Evolutionary conservation across 2,113 vertebrate genomes (phyloP).

Genomic region (Nibea albiflora): DNA sequence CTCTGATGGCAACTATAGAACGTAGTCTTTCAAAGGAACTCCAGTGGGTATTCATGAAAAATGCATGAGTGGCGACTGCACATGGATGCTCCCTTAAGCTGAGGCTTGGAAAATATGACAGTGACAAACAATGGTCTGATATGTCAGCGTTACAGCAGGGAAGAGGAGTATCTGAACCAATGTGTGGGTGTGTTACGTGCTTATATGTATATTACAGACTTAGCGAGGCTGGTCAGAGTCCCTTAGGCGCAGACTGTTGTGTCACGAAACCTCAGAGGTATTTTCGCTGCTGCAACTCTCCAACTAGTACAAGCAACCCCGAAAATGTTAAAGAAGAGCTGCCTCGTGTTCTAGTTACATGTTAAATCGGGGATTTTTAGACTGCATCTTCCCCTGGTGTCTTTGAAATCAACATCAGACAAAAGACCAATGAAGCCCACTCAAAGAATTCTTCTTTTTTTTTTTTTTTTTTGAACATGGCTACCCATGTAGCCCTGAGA

Average conservation of each 20-base stretch:
- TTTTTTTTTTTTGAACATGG: conserved; percentile 12
- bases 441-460: conserved; percentile 17
- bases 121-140: conserved; percentile 78
- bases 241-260: conserved; percentile 33
- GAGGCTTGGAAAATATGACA: conserved; percentile 72
- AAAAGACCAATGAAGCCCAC: conserved; percentile 28
- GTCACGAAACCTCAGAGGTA: neutral
- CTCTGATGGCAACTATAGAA: conserved; percentile 69
- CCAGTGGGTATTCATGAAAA: conserved; percentile 80
- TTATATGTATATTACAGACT: conserved; percentile 58
- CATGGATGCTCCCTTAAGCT: conserved; percentile 75
- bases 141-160: conserved; percentile 58
- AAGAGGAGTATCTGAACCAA: conserved; percentile 47
- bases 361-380: conserved; percentile 37
- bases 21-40: conserved; percentile 72
- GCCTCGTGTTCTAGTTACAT: conserved; percentile 46
- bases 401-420: conserved; percentile 31
- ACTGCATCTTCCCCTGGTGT: neutral
- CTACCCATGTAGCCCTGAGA: conserved; percentile 17
- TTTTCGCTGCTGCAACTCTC: neutral
- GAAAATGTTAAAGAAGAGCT: conserved; percentile 27
- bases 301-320: neutral
- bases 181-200: conserved; percentile 41
- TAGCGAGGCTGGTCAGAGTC: conserved; percentile 40
- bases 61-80: conserved; percentile 79